Base-by-base conservation (phyloP, 2,888 invertebrate species). In the Chaitophorus viminalis region DNA sequence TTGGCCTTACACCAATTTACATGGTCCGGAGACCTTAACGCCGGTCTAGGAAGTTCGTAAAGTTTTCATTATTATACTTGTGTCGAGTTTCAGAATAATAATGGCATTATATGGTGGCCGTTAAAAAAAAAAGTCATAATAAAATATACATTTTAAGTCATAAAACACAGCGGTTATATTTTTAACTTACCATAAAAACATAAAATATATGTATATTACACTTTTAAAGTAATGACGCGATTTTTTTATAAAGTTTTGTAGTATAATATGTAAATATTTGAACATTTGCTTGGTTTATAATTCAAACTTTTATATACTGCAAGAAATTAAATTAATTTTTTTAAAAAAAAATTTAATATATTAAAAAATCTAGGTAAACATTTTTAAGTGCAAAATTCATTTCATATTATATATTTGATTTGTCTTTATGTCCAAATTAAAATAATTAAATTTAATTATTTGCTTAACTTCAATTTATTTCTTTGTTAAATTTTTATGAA, bases 1-100 rank as follows among this genome's bases (percentile, higher is more conserved):
- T n/a, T n/a, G n/a, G n/a, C n/a, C n/a, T n/a, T n/a, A n/a, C n/a
- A n/a, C n/a, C n/a, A n/a, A n/a, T n/a, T n/a, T 52, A 29, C 36
- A 2, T 14, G 46, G 46, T 46, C 46, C 76, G 78, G 75, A 83
- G 75, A 83, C 75, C 2, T 60, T 0, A 75, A 83, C 75, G 83
- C 60, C 14, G 8, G 60, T 5, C 52, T 1, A 54, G 0, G 25
- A 54, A 9, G 72, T 33, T 60, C 60, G n/a, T 1, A 0, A 39
- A 14, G n/a, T 65, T 9, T 79, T n/a, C 46, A n/a, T 29, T 36
- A 14, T n/a, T 21, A 6, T 54, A 4, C 21, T 3, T 18, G 2
- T 21, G 2, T 4, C 3, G 54, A 21, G 21, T 1, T 54, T 54
- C 21, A 21, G 21, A 8, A 18, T 11, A 52, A 11, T 52, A 52